These are phyloP conservation scores for Irena cyanogastra DNA, from an alignment of 2,113 vertebrate species.

Conservation along the genomic window DNA sequence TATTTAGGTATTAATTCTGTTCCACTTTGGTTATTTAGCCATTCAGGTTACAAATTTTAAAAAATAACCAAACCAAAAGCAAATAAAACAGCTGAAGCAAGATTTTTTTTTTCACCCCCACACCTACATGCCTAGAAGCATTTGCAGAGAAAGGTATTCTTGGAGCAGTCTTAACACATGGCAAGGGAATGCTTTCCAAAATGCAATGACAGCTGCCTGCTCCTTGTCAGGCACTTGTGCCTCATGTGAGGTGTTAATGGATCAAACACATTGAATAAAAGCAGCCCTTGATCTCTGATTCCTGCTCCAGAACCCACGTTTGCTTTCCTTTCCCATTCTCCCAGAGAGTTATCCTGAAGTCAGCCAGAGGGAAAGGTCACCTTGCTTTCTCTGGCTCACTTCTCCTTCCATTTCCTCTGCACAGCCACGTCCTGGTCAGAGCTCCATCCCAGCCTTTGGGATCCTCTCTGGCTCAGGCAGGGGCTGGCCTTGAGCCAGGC, in stretches of 20 bases:
- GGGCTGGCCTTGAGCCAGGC: not conserved
- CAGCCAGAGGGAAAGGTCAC: not conserved
- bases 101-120: no score
- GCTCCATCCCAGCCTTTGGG: not conserved
- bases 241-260: not conserved
- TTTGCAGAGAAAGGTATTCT: not conserved
- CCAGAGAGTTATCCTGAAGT: not conserved
- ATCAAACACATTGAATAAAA: not conserved
- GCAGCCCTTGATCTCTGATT: not conserved
- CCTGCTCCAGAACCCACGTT: not conserved
- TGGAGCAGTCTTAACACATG: not conserved
- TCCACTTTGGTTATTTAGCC: not conserved
- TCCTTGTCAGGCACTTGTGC: not conserved
- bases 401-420: not conserved
- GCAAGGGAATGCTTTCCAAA: not conserved
- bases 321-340: not conserved
- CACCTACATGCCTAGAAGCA: not conserved
- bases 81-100: not conserved
- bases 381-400: not conserved
- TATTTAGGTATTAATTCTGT: not conserved
- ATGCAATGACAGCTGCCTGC: not conserved
- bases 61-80: not conserved
- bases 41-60: not conserved
- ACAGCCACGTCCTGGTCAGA: accelerated
- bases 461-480: not conserved